Base-by-base conservation (phyloP, 2,113 vertebrate genomes). In the Benitochromis conjunctus region DNA sequence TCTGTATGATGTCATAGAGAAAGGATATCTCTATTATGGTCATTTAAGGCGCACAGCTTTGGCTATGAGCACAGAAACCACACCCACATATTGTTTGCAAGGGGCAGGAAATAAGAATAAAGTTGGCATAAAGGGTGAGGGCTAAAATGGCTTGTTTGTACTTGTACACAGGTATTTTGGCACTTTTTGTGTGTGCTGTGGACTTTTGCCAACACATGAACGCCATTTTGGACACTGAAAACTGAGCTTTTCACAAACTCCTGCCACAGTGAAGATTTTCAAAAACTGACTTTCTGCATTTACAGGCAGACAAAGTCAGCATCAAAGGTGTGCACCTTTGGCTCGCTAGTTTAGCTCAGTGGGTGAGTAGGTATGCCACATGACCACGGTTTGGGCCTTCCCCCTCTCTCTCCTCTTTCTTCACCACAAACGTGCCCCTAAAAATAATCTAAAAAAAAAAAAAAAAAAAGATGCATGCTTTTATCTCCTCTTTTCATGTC, bases 151-250 rank as follows among this genome's bases (percentile, higher is more conserved):
- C 6, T 74, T 51, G 69, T 74, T 19, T 74, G 1, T 48, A 48
- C 43, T 1, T 2, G 1, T 29, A 74, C 24, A 29, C 6, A 5
- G 4, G 24, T 74, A 29, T 74, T 48, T 48, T 48, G 24, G 41
- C 14, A 74, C 14, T 74, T 48, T 74, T 74, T 74, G 41, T 48
- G 66, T 29, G 41, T 29, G 24, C 41, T 69, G 11, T 43, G 12
- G 11, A 41, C 12, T 69, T 66, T 66, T 9, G n/a, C 14, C 1
- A 6, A 43, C 62, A 14, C 0, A 2, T 0, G 11, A 41, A 66
- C 1, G 1, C 6, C 12, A 18, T 74, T 74, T 29, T 74, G 66
- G 41, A 24, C 21, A 71, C 38, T 71, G 64, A 71, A 43, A 43
- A 19, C 9, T 16, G 12, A 29, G 41, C 66, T 74, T 74, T 74